phyloP scores from a whole-genome alignment of 2,888 invertebrate genomes.

The Campopleginae sp. region DNA sequence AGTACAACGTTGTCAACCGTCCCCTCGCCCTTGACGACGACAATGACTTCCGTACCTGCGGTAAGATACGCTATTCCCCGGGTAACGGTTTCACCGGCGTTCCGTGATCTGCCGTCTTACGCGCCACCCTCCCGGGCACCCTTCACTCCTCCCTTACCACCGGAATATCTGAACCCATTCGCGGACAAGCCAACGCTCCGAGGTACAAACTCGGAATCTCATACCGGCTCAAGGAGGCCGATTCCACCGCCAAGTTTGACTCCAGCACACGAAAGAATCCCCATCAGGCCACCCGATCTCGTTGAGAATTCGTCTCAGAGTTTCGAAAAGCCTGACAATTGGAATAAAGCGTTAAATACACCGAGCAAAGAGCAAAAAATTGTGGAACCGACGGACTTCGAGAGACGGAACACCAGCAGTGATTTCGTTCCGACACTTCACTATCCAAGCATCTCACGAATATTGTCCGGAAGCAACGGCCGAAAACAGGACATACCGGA shows the following conservation, averaged over 20 bases:
- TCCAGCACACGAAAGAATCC: conserved; percentile 93
- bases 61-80: conserved; percentile 75
- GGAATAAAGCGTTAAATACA: conserved; percentile 77
- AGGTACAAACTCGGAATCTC: conserved; percentile 87
- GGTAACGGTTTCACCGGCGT: conserved; percentile 78
- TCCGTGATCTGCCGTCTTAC: conserved; percentile 91
- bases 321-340: conserved; percentile 74
- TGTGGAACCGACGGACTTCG: conserved; percentile 70
- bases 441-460: conserved; percentile 93
- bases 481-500: conserved; percentile 93
- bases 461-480: conserved; percentile 94
- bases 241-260: conserved; percentile 93
- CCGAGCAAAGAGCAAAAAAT: conserved; percentile 75
- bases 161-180: conserved; percentile 93
- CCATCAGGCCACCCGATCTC: conserved; percentile 89
- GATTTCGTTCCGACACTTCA: conserved; percentile 90
- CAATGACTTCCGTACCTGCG: conserved; percentile 66
- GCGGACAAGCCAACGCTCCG: conserved; percentile 95
- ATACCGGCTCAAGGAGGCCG: conserved; percentile 86
- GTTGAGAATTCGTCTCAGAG: conserved; percentile 79
- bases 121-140: conserved; percentile 92
- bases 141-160: conserved; percentile 93
- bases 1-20: conserved; percentile 87
- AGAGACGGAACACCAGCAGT: conserved; percentile 83
- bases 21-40: conserved; percentile 87